Evolutionary conservation across 2,888 invertebrate genomes (phyloP).

Genomic region (Gymnocheta viridis): DNA sequence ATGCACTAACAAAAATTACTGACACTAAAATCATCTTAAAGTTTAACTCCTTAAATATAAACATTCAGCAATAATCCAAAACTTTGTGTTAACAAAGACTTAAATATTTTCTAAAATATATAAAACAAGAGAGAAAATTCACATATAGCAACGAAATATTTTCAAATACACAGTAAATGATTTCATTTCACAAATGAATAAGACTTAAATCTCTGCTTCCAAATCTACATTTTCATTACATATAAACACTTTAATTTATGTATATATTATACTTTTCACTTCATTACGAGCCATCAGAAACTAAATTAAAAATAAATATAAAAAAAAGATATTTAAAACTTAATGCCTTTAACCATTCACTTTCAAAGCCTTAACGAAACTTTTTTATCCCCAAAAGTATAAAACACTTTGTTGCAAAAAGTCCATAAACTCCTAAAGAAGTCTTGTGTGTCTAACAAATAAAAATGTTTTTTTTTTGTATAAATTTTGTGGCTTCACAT

Average conservation of each 20-base stretch:
- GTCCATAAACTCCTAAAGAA: slow-evolving; percentile 16
- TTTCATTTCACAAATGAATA: not conserved
- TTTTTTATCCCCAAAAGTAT: slow-evolving; percentile 19
- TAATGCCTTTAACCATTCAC: not conserved
- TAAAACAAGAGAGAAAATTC: not conserved
- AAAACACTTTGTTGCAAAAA: not conserved
- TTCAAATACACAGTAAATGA: not conserved
- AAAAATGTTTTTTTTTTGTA: not conserved
- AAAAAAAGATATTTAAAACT: not conserved
- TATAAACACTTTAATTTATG: not conserved
- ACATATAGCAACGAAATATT: not conserved
- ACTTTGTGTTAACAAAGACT: not conserved
- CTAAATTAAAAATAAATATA: not conserved
- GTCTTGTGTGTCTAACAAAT: not conserved
- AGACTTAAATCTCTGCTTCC: no score
- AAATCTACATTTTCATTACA: not conserved
- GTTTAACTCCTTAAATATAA: not conserved
- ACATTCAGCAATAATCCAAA: not conserved
- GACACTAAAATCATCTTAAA: not conserved
- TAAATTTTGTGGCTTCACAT: not conserved
- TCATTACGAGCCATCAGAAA: not conserved
- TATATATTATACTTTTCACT: not conserved
- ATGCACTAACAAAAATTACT: not conserved
- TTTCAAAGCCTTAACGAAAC: slow-evolving; percentile 1
- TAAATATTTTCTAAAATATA: not conserved